Percentiles rank a stretch among this genome's conserved stretches.
phyloP scores from a whole-genome alignment of 23 tunicate genomes.

The Botrylloides violaceus region DNA sequence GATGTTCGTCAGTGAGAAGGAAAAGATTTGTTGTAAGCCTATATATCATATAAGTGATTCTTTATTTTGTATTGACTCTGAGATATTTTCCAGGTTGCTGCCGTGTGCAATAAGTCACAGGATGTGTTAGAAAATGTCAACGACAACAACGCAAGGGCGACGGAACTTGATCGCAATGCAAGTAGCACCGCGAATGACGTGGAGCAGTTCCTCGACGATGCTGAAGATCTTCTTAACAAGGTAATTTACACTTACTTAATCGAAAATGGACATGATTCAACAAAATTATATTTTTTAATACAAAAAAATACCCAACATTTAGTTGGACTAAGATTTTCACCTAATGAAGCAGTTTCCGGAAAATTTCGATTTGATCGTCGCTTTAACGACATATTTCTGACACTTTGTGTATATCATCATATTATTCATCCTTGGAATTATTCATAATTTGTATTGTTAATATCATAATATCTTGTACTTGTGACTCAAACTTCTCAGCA shows the following conservation, averaged over 20 bases:
- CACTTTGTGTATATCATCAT: no score
- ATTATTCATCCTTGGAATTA: no score
- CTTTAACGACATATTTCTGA: background rate
- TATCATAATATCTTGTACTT: background rate
- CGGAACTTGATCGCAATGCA: conserved; percentile 9
- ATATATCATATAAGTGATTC: background rate
- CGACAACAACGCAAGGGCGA: conserved; percentile 21
- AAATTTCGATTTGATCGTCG: background rate
- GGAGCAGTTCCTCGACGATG: conserved; percentile 26
- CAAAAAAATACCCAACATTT: background rate
- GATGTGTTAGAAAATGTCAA: conserved; percentile 21
- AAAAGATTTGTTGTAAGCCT: no score
- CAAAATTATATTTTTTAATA: background rate
- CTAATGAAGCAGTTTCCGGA: background rate
- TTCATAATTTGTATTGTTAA: no score
- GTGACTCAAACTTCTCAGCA: background rate
- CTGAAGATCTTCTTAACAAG: conserved; percentile 45
- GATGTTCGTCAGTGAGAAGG: no score
- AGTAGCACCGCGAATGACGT: conserved; percentile 6
- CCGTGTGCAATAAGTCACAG: conserved; percentile 64
- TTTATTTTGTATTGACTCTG: background rate
- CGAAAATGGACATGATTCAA: background rate
- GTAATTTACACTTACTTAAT: conserved; percentile 10
- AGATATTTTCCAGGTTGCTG: conserved; percentile 34
- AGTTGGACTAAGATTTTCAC: background rate